Evolutionary conservation across 2,797 vertebrate genomes (phyloP), one percentile per base, ranked within the genome.

Genomic region (Squalus acanthias): DNA sequence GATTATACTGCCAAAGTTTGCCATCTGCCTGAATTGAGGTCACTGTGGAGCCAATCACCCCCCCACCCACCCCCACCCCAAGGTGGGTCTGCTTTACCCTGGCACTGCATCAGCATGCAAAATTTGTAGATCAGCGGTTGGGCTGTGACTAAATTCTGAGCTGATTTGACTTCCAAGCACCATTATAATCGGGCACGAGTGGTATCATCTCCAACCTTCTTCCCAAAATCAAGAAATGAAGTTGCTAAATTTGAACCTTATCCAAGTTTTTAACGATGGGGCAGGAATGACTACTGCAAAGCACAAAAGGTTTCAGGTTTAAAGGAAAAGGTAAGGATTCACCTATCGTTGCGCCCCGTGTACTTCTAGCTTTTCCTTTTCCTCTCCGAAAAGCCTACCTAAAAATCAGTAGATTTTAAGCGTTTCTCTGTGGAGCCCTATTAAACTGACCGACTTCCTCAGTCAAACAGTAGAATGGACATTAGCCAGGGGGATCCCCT

Each of bases 401-500:
- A 22, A 92, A n/a, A 17, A n/a, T 20, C 1, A 72, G 46, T 57
- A 33, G 29, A 74, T 72, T 26, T 70, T 53, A 50, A n/a, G 8
- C 39, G 22, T 72, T 95, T 53, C 8, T 50, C 69, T 53, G 50
- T 10, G 24, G 24, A 74, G 94, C 94, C 26, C 94, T 29, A 20
- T 74, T 29, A 92, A 92, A 17, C 26, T 67, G 60, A 65, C 15
- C 63, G 15, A 20, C 33, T 92, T 92, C 39, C 67, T 74, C 46
- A 95, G 26, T 13, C 39, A 74, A 95, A 95, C 7, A 50, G 94
- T 50, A 29, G 24, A 95, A 33, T 95, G 69, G 94, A 95, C 29
- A 95, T 50, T 74, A 6, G 94, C 94, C 94, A 95, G 70, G 69
- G 89, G 94, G 46, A 95, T 95, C 69, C 67, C 94, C 69, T 95